Percentiles rank a stretch among this genome's conserved stretches.
phyloP scores from a whole-genome alignment of 2,797 vertebrate genomes.

The Eptatretus atami region DNA sequence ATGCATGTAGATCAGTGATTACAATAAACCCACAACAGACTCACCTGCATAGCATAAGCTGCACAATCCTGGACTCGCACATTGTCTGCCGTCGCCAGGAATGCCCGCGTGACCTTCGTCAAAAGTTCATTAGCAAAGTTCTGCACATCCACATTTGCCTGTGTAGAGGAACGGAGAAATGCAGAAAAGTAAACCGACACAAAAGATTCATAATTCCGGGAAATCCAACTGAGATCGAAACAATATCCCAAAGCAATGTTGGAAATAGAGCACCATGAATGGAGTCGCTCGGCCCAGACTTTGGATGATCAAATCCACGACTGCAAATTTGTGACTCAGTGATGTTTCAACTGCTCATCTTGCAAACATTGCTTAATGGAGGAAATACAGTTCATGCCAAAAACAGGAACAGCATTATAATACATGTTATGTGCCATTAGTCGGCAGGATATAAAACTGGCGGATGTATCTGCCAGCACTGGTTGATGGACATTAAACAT shows the following conservation, averaged over 20 bases:
- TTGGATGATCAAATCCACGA: too few relatives aligned
- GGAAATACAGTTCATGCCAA: too few relatives aligned
- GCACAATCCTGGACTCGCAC: slow-evolving; percentile 85
- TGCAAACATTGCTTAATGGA: too few relatives aligned
- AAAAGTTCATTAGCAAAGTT: slow-evolving; percentile 59
- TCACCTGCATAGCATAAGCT: slow-evolving; percentile 79
- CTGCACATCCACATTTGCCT: slow-evolving; percentile 45
- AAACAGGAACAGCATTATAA: too few relatives aligned
- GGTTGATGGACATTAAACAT: too few relatives aligned
- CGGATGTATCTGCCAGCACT: too few relatives aligned
- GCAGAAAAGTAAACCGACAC: not conserved
- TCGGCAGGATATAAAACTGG: too few relatives aligned
- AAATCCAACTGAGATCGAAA: slow-evolving; percentile 7
- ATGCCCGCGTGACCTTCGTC: slow-evolving; percentile 60
- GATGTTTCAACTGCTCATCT: too few relatives aligned
- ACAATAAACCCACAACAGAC: not conserved
- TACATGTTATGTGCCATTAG: too few relatives aligned
- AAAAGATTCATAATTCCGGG: slow-evolving; percentile 17
- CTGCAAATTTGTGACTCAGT: too few relatives aligned
- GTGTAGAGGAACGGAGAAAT: not conserved
- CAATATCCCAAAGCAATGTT: not conserved
- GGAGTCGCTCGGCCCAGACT: not conserved
- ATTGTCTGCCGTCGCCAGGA: slow-evolving; percentile 72
- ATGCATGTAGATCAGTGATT: too few relatives aligned
- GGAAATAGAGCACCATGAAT: not conserved